Percentiles rank a stretch among this genome's conserved stretches.
Evolutionary conservation across 2,113 vertebrate species (phyloP).

Genomic region (Onychostoma macrolepis): DNA sequence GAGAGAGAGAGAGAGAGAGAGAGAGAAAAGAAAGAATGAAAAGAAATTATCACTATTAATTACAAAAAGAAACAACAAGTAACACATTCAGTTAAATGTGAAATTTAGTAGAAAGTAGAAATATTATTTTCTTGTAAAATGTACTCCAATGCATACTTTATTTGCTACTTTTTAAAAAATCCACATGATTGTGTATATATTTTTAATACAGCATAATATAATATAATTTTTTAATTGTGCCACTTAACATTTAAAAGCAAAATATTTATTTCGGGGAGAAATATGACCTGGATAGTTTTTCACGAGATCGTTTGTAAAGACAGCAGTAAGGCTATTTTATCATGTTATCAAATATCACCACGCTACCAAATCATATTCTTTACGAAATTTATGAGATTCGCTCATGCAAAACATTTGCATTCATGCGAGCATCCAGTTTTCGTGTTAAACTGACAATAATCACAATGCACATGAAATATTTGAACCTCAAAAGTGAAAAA

Average conservation of each 20-base stretch:
- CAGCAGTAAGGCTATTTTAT: not conserved
- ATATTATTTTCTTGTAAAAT: no score
- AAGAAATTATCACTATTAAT: no score
- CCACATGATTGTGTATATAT: no score
- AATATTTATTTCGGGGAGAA: not conserved
- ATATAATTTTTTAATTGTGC: not conserved
- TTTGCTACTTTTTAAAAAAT: no score
- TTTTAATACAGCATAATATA: no score
- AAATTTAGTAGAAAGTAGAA: no score
- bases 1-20: no score
- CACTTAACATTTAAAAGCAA: not conserved
- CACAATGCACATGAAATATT: not conserved
- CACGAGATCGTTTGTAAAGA: not conserved
- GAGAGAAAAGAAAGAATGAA: no score
- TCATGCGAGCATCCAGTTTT: not conserved
- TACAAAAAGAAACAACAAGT: no score
- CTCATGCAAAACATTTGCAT: not conserved
- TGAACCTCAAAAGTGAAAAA: slow-evolving; percentile 10
- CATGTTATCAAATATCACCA: not conserved
- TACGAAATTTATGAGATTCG: not conserved
- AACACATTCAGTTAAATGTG: no score
- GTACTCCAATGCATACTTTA: no score
- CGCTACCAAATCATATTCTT: not conserved
- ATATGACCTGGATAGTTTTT: not conserved
- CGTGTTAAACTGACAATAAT: not conserved